Evolutionary conservation across 2,797 vertebrate genomes (phyloP), one percentile per base, ranked within the genome.

Genomic region (Fistularia commersonii): DNA sequence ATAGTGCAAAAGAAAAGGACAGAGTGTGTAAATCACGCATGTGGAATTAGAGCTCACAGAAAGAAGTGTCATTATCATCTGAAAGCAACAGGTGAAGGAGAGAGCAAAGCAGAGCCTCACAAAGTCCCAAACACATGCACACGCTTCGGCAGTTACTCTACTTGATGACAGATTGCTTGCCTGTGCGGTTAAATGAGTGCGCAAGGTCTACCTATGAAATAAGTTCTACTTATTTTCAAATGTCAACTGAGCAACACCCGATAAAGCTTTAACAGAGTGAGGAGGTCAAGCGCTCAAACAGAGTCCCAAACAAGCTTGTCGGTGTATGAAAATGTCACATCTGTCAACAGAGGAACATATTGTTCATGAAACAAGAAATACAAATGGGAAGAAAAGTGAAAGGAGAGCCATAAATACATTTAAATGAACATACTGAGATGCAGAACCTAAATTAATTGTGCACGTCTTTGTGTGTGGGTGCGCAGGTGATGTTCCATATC

Each of bases 401-500:
- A 23, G 23, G 23, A 23, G 23, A 23, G 23, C 23, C 23, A 23
- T 23, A 23, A 23, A 23, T 23, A 23, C 2, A 2, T 23, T 23
- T 23, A 23, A 23, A 23, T 23, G 23, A 23, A 23, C 23, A 23
- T 23, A 23, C 23, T 23, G 23, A 2, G 23, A 2, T 23, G 2
- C 4, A 23, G 4, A 23, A 23, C 4, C 23, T 23, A 23, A 2
- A 23, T 23, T 23, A 23, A 23, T 23, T 4, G 23, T 23, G 23
- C n/a, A n/a, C 56, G 10, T 39, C 9, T 48, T 33, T 66, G 1
- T 23, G 4, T 37, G 43, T 46, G 15, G 31, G 8, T 41, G 8
- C 55, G 31, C 73, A 99, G 97, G 94, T 52, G 91, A 92, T 0
- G 88, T 93, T 35, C 63, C 82, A 0, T 91, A 86, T 47, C 89